Evolutionary conservation across 2,113 vertebrate genomes (phyloP), one percentile per base, ranked within the genome.

Genomic region (Promerops cafer): DNA sequence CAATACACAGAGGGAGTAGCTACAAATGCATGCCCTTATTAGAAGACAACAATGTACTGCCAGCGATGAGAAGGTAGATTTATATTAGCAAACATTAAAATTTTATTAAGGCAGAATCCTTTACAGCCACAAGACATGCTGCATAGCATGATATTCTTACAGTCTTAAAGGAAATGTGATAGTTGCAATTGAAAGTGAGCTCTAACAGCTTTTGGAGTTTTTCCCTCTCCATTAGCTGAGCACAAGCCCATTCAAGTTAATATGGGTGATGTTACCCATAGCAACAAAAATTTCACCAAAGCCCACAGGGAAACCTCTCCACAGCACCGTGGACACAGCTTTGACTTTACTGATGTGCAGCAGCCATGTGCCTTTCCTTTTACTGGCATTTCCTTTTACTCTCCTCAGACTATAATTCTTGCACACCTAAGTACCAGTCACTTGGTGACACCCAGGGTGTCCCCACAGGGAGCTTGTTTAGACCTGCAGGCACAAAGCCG

Each of bases 11-110:
- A 81, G 35, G 37, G 54, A 63, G 30, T 33, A 83, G 76, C 82
- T 94, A 91, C 83, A 86, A 92, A 76, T 63, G 57, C 60, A 86
- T 37, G 50, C 59, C 72, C 42, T 79, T 83, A 75, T 57, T 50
- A 78, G 69, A 87, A 82, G 56, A 93, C 92, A 96, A 86, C 68
- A 47, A 47, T 61, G 40, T 86, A 64, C 87, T 95, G 56, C 75
- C 70, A 71, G 70, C 5, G 10, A 78, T 1, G 5, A 68, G 53
- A 71, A 96, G 59, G 42, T 52, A 87, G 64, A 72, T 88, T 81
- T 93, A 70, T 56, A 86, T 61, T 63, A 54, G 57, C 22, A 82
- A 65, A 60, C 39, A 79, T 71, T 39, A 66, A 92, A 85, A 64
- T 37, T 77, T 60, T 59, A 92, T 69, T 86, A 90, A 82, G 54